Evolutionary conservation across 2,113 vertebrate species (phyloP), one percentile per base, ranked within the genome.

Genomic region (Ophthalmotilapia sp.): DNA sequence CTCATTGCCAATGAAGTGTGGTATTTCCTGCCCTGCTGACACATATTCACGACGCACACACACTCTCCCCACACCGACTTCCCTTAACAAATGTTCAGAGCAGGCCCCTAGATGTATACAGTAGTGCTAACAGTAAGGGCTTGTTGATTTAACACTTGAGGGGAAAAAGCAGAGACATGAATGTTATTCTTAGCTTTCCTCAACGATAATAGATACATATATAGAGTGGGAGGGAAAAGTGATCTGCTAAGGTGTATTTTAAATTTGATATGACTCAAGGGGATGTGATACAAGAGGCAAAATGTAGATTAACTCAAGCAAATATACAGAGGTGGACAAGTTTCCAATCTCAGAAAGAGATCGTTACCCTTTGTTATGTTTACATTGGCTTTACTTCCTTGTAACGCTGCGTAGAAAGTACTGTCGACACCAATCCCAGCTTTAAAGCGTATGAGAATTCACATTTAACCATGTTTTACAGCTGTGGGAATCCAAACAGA

Each of bases 1-100:
- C 90, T 94, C 89, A 80, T 55, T 89, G 85, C 68, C 81, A 81
- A 38, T 70, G 84, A 86, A 79, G 79, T 89, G 85, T 70, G 91
- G 83, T 90, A 93, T 94, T 94, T 95, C 94, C 94, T 92, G 86
- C 82, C 82, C 54, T 31, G 83, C 90, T 90, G 88, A 93, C 91
- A 94, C 87, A 88, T 80, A 84, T 86, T 79, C 89, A 79, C 3
- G 2, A 85, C 5, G 10, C 62, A 82, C 90, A 73, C 80, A 73
- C 21, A 23, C 56, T 84, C 79, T 70, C 65, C 12, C 73, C 81
- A 81, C 86, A 85, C 68, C 19, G 14, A 82, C 70, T 85, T 89
- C 85, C 88, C 81, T 81, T 83, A 82, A 87, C 88, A 91, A 84
- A 92, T 65, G 87, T 79, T 49, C 56, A 9, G 13, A 55, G 54